Evolutionary conservation across 1,140 invertebrate species (phyloP).

Genomic region (Pararge aegeria): DNA sequence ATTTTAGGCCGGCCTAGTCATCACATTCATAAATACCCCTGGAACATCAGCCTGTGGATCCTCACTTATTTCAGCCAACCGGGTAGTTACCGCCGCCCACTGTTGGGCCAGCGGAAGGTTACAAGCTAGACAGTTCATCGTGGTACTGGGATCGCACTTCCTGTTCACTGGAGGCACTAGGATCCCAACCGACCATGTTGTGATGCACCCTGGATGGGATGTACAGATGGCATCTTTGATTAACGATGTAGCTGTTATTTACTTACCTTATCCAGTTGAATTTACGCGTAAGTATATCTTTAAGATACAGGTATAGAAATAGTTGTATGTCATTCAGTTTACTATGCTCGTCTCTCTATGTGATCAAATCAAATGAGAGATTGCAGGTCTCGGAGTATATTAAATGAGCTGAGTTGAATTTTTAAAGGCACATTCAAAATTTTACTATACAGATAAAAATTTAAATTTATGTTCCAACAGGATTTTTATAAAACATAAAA

Average conservation of each 20-base stretch:
- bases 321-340: no score
- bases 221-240: constrained; percentile 25
- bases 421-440: no score
- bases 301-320: no score
- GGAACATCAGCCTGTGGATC: constrained; percentile 41
- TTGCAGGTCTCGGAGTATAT: no score
- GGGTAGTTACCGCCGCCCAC: constrained; percentile 46
- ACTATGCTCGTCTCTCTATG: no score
- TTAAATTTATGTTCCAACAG: no score
- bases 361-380: no score
- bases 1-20: constrained; percentile 44
- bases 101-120: constrained; percentile 37
- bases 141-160: constrained; percentile 40
- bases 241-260: constrained; percentile 69
- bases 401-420: no score
- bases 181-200: constrained; percentile 29
- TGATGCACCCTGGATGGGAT: constrained; percentile 40
- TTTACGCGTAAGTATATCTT: constrained; percentile 40
- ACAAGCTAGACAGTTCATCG: constrained; percentile 35
- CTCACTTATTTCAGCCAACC: constrained; percentile 30
- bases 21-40: constrained; percentile 27
- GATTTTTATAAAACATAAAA: no score
- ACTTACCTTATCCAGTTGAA: constrained; percentile 46
- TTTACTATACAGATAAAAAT: no score
- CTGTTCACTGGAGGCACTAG: constrained; percentile 43